Evolutionary conservation across 2,888 invertebrate genomes (phyloP).

Genomic region (Plagodis dolabraria): DNA sequence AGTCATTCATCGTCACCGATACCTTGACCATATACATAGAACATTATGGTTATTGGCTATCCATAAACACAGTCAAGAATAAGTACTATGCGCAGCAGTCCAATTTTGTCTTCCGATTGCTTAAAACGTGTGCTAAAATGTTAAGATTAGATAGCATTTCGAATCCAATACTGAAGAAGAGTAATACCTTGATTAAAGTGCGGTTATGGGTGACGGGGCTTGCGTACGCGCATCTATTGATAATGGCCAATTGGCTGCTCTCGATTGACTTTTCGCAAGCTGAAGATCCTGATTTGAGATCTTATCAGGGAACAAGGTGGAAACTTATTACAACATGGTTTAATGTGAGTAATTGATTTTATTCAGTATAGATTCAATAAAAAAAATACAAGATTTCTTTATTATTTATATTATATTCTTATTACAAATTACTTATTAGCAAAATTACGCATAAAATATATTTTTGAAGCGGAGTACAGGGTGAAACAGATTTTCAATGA

Average conservation of each 20-base stretch:
- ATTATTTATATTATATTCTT: no score
- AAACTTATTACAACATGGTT: conserved; percentile 74
- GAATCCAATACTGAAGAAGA: conserved; percentile 47
- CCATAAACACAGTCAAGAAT: conserved; percentile 31
- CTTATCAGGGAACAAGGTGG: conserved; percentile 62
- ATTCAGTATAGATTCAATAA: neutral
- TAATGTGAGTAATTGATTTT: conserved; percentile 62
- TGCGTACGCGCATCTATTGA: conserved; percentile 51
- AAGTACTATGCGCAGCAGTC: conserved; percentile 24
- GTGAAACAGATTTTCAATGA: no score
- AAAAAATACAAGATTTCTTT: no score
- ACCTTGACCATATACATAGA: conserved; percentile 36
- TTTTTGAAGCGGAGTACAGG: no score
- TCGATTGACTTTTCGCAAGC: conserved; percentile 61
- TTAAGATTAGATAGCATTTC: conserved; percentile 42
- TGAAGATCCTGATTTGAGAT: conserved; percentile 55
- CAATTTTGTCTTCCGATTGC: conserved; percentile 8
- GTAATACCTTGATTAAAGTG: conserved; percentile 54
- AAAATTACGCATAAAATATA: no score
- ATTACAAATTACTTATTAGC: no score
- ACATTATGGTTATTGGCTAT: conserved; percentile 34
- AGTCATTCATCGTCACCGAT: conserved; percentile 12
- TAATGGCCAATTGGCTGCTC: conserved; percentile 51
- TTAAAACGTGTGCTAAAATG: conserved; percentile 40
- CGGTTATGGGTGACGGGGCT: conserved; percentile 57